Conservation (phyloP, 2,113 vertebrate genomes). For the Cyanoramphus novaezelandiae region DNA sequence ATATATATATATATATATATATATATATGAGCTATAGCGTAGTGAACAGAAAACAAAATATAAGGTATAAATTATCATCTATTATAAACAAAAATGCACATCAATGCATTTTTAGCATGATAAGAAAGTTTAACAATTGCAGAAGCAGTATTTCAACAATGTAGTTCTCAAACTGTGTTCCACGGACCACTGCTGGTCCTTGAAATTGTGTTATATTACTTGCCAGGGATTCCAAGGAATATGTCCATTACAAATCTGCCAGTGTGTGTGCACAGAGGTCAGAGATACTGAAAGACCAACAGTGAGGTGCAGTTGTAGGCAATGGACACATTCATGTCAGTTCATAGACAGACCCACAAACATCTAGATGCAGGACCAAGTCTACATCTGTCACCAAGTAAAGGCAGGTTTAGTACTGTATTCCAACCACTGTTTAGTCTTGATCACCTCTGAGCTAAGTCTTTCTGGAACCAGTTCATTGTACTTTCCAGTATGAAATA, state of each 20-base stretch:
- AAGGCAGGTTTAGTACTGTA: background rate
- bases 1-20: background rate
- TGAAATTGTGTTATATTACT: background rate
- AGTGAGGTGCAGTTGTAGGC: background rate
- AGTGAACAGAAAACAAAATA: background rate
- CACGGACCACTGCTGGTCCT: background rate
- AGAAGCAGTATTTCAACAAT: background rate
- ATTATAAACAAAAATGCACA: background rate
- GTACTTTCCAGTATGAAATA: background rate
- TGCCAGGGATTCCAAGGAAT: background rate
- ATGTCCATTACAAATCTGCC: background rate
- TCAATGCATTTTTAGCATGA: background rate
- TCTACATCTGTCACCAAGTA: background rate
- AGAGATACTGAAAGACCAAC: background rate
- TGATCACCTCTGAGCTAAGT: background rate
- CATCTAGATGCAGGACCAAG: background rate
- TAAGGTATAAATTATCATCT: background rate
- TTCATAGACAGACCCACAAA: background rate
- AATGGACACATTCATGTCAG: background rate
- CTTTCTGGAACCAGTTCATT: background rate
- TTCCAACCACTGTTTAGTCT: background rate
- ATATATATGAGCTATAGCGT: background rate
- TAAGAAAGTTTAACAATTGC: background rate
- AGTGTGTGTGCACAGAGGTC: no score
- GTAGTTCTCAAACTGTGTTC: background rate